Evolutionary conservation across 1,140 invertebrate genomes (phyloP), one percentile per base, ranked within the genome.

Genomic region (Drosophila jambulina): DNA sequence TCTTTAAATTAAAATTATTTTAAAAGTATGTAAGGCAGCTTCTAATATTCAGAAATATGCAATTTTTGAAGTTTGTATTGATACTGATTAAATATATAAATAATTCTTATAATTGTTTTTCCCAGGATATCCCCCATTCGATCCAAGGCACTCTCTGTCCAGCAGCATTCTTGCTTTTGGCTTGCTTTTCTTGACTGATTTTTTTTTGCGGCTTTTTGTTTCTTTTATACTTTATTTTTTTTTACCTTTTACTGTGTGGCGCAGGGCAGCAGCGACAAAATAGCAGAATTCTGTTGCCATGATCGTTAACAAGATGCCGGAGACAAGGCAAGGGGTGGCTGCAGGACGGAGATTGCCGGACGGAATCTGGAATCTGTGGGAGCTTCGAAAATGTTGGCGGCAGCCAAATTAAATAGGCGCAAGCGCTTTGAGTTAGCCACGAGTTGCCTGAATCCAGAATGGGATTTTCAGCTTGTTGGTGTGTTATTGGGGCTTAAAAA

Each of bases 261-360:
- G 68, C 74, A 81, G 75, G 78, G 82, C 69, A 75, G 71, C 83
- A 87, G 83, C 83, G 80, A 88, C 84, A 88, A 88, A 88, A 88
- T 88, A 90, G 84, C 84, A 90, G 84, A 88, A 88, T 85, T 85
- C 84, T 88, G 84, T 88, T 88, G 84, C 84, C 85, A 87, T 90
- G 84, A 90, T 88, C 84, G 84, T 88, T 88, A 88, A 88, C 84
- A 88, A 88, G 84, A 88, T 88, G 84, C 84, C 84, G 80, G 80
- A 87, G 84, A 87, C 80, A 87, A 87, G 68, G 77, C 60, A 56
- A 40, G 56, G 9, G 46, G 12, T 27, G 21, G 48, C 10, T 8
- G 57, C 23, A 29, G 21, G 10, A 45, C n/a, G 56, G 34, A 32
- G 70, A 56, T 60, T 64, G 67, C 40, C 42, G 75, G 63, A 63